Percentiles rank a stretch among this genome's conserved stretches.
These are phyloP conservation scores for Eupithecia abbreviata DNA, from an alignment of 2,888 invertebrate species.

Conservation along the genomic window DNA sequence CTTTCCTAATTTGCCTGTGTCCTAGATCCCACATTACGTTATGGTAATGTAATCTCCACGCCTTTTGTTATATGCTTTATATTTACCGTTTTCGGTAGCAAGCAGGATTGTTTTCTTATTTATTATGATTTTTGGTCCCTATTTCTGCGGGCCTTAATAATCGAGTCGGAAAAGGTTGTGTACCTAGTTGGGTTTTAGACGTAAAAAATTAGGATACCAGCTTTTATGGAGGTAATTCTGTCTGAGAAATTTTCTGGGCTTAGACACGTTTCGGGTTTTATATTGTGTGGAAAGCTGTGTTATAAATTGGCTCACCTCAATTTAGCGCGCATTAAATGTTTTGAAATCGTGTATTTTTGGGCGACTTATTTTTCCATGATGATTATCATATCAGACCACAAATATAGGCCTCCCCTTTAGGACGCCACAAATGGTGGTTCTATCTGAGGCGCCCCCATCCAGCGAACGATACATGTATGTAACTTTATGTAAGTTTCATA, in stretches of 20 bases:
- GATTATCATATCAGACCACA: neutral
- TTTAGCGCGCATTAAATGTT: neutral
- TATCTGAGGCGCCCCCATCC: neutral
- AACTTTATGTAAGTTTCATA: too few species aligned
- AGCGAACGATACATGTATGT: neutral
- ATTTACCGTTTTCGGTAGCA: constrained; percentile 36
- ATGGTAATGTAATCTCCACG: constrained; percentile 44
- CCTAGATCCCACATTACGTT: constrained; percentile 37
- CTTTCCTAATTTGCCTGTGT: constrained; percentile 10
- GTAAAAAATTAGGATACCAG: constrained; percentile 23
- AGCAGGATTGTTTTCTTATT: constrained; percentile 35
- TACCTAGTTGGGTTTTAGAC: constrained; percentile 17
- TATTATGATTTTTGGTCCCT: constrained; percentile 37
- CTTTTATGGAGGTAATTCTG: constrained; percentile 22
- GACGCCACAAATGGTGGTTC: too few species aligned
- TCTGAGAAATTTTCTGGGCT: neutral
- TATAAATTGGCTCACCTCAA: constrained; percentile 2
- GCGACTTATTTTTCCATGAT: neutral
- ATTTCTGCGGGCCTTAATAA: constrained; percentile 23
- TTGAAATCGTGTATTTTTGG: neutral
- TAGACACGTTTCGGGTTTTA: constrained; percentile 21
- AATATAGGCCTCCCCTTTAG: neutral
- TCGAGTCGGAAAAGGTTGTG: constrained; percentile 19
- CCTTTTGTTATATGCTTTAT: constrained; percentile 42
- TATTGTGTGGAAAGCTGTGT: constrained; percentile 1